Evolutionary conservation across 1,140 invertebrate genomes (phyloP).

Genomic region (Papilio helenus): DNA sequence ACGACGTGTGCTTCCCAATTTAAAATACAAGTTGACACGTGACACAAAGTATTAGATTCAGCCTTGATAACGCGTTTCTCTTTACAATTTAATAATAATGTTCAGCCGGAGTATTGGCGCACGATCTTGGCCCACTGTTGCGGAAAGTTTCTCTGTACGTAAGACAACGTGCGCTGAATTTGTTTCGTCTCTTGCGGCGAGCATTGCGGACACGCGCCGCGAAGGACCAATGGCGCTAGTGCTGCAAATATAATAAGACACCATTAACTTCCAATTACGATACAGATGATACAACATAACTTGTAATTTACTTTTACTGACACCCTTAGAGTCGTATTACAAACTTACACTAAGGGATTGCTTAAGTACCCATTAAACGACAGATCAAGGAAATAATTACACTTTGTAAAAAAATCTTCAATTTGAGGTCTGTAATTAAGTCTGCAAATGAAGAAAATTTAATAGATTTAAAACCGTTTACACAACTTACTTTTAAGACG

Average conservation of each 20-base stretch:
- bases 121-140: conserved; percentile 89
- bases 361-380: too few relatives aligned
- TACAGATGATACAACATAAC: background rate
- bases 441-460: too few relatives aligned
- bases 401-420: too few relatives aligned
- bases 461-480: background rate
- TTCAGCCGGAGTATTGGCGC: conserved; percentile 84
- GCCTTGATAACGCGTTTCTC: conserved; percentile 37
- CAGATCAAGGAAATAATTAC: too few relatives aligned
- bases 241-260: conserved; percentile 82
- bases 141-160: conserved; percentile 87
- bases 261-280: background rate
- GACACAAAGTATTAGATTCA: background rate
- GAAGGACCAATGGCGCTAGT: conserved; percentile 86
- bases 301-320: too few relatives aligned
- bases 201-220: conserved; percentile 88
- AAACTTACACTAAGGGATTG: too few relatives aligned
- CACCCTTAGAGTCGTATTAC: too few relatives aligned
- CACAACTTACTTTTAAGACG: conserved; percentile 87
- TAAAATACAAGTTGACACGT: conserved; percentile 15
- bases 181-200: conserved; percentile 86
- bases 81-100: conserved; percentile 27
- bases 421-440: too few relatives aligned
- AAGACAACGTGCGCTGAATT: conserved; percentile 87
- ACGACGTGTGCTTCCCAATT: too few relatives aligned